Base-by-base conservation (phyloP, 2,888 invertebrate species). In the Meiosimyza decipiens region DNA sequence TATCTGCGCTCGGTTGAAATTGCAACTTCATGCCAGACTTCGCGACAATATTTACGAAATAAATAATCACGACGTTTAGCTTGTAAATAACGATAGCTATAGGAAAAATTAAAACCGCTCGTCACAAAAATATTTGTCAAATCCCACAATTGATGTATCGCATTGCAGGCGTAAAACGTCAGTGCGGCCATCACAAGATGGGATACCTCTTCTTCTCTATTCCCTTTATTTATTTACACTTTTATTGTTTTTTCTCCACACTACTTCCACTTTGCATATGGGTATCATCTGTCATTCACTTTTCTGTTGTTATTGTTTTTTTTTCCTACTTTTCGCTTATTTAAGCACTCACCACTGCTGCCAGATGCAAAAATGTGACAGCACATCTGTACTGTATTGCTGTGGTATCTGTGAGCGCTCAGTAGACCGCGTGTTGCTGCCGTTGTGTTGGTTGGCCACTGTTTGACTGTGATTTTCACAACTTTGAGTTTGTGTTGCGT, bases 141-240 rank as follows among this genome's bases (percentile, higher is more conserved):
- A 74, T 81, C 81, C 76, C 77, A 82, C 33, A 86, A 74, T 75
- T 86, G 82, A 72, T 81, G 79, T 73, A 84, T 71, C 59, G 82
- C 78, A 80, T 79, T 80, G 76, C 77, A 80, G 72, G 79, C 79
- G 75, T 82, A 79, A 75, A 82, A 79, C 71, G 82, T 78, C 78
- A 87, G 77, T 80, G 87, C 86, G 75, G 86, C 86, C 87, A 87
- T 87, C 59, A 18, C 22, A 13, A 57, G 68, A 50, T 16, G 49
- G 50, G 22, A 59, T 52, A 40, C 18, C 60, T 72, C 62, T 62
- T 12, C 15, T 71, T 60, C 22, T 16, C 47, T 55, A 22, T n/a
- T 54, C 15, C 16, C 55, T 54, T 22, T 52, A 15, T 57, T 22
- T 57, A 33, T 57, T 57, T 59, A 22, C 18, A 49, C 11, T 47